Percentiles rank a stretch among this genome's conserved stretches.
These are phyloP conservation scores for Zygogramma bicolorata DNA, from an alignment of 2,888 invertebrate species.

Conservation along the genomic window DNA sequence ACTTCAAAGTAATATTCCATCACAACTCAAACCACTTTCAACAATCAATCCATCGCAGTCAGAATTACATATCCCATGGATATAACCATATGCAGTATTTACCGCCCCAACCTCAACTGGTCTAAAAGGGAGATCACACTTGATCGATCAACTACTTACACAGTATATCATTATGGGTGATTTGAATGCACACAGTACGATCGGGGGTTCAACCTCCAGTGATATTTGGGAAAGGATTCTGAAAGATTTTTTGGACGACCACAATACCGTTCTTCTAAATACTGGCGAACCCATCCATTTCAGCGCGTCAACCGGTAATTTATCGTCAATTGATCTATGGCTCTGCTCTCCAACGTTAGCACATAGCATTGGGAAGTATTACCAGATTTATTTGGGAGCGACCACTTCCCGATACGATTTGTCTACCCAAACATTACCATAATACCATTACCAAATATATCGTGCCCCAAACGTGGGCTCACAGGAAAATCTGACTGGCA, in stretches of 20 bases:
- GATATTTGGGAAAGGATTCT: neutral
- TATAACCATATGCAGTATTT: too few relatives aligned
- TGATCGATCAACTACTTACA: too few relatives aligned
- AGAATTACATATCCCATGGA: too few relatives aligned
- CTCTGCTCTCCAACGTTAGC: neutral
- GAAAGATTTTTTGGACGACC: neutral
- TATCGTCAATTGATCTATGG: neutral
- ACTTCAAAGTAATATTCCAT: too few relatives aligned
- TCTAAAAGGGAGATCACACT: too few relatives aligned
- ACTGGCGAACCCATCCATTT: neutral
- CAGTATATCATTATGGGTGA: neutral
- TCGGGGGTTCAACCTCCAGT: neutral
- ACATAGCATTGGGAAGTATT: neutral
- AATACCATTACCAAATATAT: neutral
- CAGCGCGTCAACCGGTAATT: neutral
- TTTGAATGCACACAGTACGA: neutral
- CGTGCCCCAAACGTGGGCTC: neutral
- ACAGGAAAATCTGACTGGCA: neutral
- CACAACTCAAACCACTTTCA: too few relatives aligned
- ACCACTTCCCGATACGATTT: neutral
- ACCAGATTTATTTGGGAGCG: neutral
- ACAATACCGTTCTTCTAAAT: neutral
- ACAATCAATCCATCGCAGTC: too few relatives aligned
- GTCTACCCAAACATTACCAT: neutral
- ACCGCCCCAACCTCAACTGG: too few relatives aligned